Percentiles rank a stretch among this genome's conserved stretches.
These are phyloP conservation scores for Hirtodrosophila cameraria DNA, from an alignment of 2,888 invertebrate genomes.

Conservation along the genomic window DNA sequence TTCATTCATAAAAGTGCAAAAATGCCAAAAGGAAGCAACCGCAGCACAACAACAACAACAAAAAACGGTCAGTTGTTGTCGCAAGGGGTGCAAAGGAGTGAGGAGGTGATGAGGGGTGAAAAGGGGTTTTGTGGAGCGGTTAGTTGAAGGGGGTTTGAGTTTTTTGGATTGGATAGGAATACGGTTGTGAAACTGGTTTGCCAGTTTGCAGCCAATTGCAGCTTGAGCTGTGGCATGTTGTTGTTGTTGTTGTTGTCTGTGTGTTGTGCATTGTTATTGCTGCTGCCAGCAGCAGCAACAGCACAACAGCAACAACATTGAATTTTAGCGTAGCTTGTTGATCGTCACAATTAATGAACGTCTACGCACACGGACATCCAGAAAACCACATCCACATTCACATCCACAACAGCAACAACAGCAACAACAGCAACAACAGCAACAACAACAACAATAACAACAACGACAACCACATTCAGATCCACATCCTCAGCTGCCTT, in stretches of 20 bases:
- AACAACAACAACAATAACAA: conserved; percentile 57
- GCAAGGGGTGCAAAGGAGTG: neutral
- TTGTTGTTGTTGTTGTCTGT: conserved; percentile 6
- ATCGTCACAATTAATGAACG: conserved; percentile 82
- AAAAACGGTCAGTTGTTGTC: conserved; percentile 36
- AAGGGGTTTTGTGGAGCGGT: no score
- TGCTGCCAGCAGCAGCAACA: conserved; percentile 29
- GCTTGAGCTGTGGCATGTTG: conserved; percentile 27
- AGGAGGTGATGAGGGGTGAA: neutral
- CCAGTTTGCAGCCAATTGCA: conserved; percentile 54
- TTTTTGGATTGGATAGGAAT: conserved; percentile 38
- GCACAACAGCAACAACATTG: conserved; percentile 30
- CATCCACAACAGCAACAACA: conserved; percentile 54
- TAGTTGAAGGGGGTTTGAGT: conserved; percentile 1
- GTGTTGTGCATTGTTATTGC: conserved; percentile 47
- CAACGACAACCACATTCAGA: conserved; percentile 45
- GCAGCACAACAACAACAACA: conserved; percentile 34
- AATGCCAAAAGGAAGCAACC: conserved; percentile 73
- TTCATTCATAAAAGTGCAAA: conserved; percentile 78
- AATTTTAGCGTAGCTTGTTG: conserved; percentile 79
- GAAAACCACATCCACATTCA: conserved; percentile 44
- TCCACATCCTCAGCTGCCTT: conserved; percentile 61
- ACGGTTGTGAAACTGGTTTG: conserved; percentile 44
- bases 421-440: conserved; percentile 33
- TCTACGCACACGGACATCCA: conserved; percentile 74